These are phyloP conservation scores for Melipona beecheii DNA, from an alignment of 2,888 invertebrate genomes.

Conservation along the genomic window DNA sequence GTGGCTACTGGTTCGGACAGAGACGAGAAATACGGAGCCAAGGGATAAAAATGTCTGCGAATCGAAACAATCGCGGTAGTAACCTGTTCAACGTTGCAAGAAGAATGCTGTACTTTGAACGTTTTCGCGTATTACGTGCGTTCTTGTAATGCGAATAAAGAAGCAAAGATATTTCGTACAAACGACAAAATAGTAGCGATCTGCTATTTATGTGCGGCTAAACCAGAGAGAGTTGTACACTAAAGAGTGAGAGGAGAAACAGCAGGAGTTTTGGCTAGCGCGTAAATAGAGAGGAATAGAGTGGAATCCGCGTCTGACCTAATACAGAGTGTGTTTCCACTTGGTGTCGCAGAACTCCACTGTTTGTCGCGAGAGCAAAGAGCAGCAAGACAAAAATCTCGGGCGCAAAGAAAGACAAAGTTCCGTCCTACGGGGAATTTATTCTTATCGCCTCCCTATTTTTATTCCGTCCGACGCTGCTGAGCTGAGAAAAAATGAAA, in stretches of 20 bases:
- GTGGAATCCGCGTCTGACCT: conserved; percentile 16
- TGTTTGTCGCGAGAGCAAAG: conserved; percentile 13
- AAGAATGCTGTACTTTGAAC: too few species aligned
- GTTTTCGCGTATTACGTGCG: too few species aligned
- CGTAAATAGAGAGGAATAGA: neutral
- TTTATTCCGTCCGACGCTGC: conserved; percentile 10
- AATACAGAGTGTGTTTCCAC: conserved; percentile 10
- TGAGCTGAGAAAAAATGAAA: conserved; percentile 5
- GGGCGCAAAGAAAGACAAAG: conserved; percentile 22
- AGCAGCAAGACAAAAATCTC: conserved; percentile 18
- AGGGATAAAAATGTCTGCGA: too few species aligned
- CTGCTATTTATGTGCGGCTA: too few species aligned
- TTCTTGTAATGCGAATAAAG: neutral
- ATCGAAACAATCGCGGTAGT: too few species aligned
- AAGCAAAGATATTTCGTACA: neutral
- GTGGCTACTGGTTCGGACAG: too few species aligned
- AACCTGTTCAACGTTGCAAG: too few species aligned
- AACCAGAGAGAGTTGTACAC: too few species aligned
- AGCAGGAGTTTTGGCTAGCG: neutral
- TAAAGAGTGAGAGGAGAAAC: neutral
- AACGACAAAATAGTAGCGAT: neutral
- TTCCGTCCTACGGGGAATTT: conserved; percentile 40
- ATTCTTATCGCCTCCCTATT: conserved; percentile 20
- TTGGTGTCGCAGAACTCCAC: neutral
- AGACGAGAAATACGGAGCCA: neutral